A percentile compares a stretch with the other conserved stretches of the same genome.
Conservation (phyloP, 2,113 vertebrate species). For the Nothobranchius furzeri region DNA sequence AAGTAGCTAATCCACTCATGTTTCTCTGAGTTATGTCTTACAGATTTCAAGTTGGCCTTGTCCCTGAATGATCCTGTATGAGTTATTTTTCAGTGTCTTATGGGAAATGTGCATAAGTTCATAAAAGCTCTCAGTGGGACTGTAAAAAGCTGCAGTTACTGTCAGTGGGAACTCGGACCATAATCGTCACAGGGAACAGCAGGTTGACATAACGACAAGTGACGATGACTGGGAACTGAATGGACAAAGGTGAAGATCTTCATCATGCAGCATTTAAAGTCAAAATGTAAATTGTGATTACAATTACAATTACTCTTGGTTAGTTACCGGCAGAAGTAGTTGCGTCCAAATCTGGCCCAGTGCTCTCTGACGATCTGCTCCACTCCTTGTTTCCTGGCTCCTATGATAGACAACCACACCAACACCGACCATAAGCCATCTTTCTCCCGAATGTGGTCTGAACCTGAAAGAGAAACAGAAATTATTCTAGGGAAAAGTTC, state of each 20-base stretch:
- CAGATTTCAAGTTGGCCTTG: slow-evolving; percentile 11
- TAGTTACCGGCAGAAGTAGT: slow-evolving; percentile 93
- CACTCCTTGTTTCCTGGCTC: slow-evolving; percentile 89
- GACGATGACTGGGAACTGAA: slow-evolving; percentile 5
- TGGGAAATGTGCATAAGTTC: slow-evolving; percentile 60
- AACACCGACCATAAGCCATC: slow-evolving; percentile 97
- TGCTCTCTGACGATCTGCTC: slow-evolving; percentile 94
- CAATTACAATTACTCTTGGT: too few species aligned
- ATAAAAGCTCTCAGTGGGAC: slow-evolving; percentile 57
- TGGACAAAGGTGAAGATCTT: slow-evolving; percentile 45
- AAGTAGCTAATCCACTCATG: background rate
- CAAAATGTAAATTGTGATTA: background rate
- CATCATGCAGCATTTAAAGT: slow-evolving; percentile 23
- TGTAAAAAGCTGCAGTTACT: slow-evolving; percentile 40
- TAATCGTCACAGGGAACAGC: slow-evolving; percentile 55
- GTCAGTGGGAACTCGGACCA: slow-evolving; percentile 49
- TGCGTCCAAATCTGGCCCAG: slow-evolving; percentile 94
- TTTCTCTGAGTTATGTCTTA: slow-evolving; percentile 6
- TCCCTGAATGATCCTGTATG: slow-evolving; percentile 8
- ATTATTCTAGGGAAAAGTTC: too few species aligned
- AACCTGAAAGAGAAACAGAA: slow-evolving; percentile 77
- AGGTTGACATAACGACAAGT: slow-evolving; percentile 63
- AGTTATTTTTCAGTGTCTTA: slow-evolving; percentile 28
- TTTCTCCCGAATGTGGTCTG: slow-evolving; percentile 96
- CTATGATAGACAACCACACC: slow-evolving; percentile 94